A percentile compares a stretch with the other conserved stretches of the same genome.
These are phyloP conservation scores for Sepiola atlantica DNA, from an alignment of 2,888 invertebrate genomes.

Conservation along the genomic window DNA sequence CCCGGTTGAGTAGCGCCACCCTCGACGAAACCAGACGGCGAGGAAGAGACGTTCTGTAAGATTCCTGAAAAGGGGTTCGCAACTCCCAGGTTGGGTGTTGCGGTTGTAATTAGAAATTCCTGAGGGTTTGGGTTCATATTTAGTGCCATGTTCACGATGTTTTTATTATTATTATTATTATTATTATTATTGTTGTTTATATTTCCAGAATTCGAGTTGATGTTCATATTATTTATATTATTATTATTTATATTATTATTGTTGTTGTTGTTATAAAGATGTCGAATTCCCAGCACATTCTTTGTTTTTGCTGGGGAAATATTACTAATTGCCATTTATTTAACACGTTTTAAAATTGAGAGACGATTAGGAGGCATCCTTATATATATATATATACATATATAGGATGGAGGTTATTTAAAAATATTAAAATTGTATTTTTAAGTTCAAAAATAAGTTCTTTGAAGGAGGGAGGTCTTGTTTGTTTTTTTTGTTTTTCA, in stretches of 20 bases:
- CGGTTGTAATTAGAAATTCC: background rate
- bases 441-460: background rate
- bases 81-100: background rate
- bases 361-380: background rate
- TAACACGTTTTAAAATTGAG: background rate
- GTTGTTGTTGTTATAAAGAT: background rate
- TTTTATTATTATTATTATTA: background rate
- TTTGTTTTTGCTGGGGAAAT: background rate
- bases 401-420: background rate
- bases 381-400: background rate
- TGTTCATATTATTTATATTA: background rate
- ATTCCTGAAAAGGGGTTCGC: background rate
- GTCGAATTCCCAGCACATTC: background rate
- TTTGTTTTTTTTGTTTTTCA: background rate
- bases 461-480: background rate
- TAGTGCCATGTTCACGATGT: background rate
- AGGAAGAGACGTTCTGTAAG: background rate
- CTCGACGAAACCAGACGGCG: background rate
- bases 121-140: background rate
- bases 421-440: background rate
- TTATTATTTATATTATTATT: background rate
- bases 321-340: constrained; percentile 34
- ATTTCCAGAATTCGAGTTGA: background rate
- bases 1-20: background rate
- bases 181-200: background rate